Conservation (phyloP, 1,140 invertebrate species). For the Planococcus citri region DNA sequence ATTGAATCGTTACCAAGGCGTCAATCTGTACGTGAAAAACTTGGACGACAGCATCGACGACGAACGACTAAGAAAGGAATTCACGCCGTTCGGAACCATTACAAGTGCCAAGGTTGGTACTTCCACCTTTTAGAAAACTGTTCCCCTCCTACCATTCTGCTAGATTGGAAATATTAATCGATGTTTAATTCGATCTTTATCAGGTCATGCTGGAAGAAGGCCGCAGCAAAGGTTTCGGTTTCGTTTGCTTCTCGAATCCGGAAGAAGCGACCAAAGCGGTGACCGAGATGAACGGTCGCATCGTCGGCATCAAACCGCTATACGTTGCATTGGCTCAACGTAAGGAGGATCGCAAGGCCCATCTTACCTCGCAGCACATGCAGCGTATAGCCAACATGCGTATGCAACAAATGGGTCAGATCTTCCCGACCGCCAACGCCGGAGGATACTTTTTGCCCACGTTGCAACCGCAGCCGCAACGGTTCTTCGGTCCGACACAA, state of each 20-base stretch:
- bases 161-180: too few species aligned
- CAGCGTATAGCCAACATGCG: slow-evolving; percentile 91
- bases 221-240: slow-evolving; percentile 94
- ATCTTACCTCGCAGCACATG: slow-evolving; percentile 94
- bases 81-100: slow-evolving; percentile 87
- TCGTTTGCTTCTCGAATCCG: slow-evolving; percentile 97
- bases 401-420: slow-evolving; percentile 81
- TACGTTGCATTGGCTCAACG: slow-evolving; percentile 97
- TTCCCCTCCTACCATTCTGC: not conserved
- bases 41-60: slow-evolving; percentile 96
- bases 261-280: slow-evolving; percentile 99
- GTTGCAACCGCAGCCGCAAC: slow-evolving; percentile 64
- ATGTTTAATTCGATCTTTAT: too few species aligned
- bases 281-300: slow-evolving; percentile 96
- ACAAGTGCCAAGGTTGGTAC: slow-evolving; percentile 96
- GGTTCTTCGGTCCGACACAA: slow-evolving; percentile 69
- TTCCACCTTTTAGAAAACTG: too few species aligned
- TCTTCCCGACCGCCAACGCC: slow-evolving; percentile 74
- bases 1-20: slow-evolving; percentile 84
- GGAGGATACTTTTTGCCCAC: slow-evolving; percentile 79
- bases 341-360: slow-evolving; percentile 96
- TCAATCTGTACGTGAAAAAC: slow-evolving; percentile 98
- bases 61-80: slow-evolving; percentile 86
- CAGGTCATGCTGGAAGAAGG: slow-evolving; percentile 86
- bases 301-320: slow-evolving; percentile 89